Percentiles rank a stretch among this genome's conserved stretches.
These are phyloP conservation scores for Heteromurus nitidus DNA, from an alignment of 2,888 invertebrate genomes.

Conservation along the genomic window DNA sequence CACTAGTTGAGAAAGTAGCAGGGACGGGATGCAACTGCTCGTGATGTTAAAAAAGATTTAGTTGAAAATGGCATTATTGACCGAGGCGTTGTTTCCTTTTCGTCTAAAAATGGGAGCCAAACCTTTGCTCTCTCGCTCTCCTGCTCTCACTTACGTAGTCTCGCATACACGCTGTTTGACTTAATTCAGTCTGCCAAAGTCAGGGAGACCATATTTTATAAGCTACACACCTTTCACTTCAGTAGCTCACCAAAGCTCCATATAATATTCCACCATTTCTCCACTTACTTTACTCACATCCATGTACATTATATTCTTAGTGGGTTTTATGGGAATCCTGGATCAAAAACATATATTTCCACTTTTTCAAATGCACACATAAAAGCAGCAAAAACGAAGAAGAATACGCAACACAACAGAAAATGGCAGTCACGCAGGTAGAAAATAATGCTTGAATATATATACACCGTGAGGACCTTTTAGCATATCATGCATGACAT, in stretches of 20 bases:
- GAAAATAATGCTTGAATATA: background rate
- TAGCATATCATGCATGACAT: background rate
- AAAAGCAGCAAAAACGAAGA: background rate
- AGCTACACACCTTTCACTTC: constrained; percentile 29
- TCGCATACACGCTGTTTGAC: too few relatives aligned
- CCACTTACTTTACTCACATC: too few relatives aligned
- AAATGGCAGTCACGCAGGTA: background rate
- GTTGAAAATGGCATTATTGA: constrained; percentile 65
- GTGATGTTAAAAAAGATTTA: constrained; percentile 55
- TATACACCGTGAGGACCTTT: background rate
- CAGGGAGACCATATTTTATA: constrained; percentile 16
- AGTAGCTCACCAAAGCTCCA: background rate
- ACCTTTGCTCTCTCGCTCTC: too few relatives aligned
- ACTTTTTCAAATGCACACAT: constrained; percentile 25
- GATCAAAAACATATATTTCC: constrained; percentile 2
- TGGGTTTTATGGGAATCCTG: constrained; percentile 21
- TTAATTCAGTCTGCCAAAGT: constrained; percentile 33
- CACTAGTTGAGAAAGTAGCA: background rate
- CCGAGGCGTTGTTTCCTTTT: constrained; percentile 66
- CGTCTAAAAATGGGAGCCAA: background rate
- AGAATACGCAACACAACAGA: background rate
- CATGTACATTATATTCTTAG: constrained; percentile 5
- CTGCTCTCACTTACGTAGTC: too few relatives aligned
- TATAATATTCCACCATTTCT: background rate
- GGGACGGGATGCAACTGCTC: constrained; percentile 75